phyloP scores from a whole-genome alignment of 2,113 vertebrate genomes.

The Perca schrenkii region DNA sequence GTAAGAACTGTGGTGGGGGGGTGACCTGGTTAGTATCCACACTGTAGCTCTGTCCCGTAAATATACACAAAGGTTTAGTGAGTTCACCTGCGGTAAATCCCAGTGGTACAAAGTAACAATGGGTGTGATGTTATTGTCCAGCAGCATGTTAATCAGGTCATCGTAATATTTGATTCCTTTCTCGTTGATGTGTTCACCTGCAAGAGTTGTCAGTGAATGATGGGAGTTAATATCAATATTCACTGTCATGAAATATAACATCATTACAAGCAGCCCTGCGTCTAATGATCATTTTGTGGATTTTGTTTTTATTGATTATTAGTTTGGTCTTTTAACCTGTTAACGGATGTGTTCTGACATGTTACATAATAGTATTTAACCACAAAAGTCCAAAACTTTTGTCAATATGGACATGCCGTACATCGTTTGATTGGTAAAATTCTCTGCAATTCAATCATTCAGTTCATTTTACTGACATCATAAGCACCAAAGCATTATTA shows the following conservation, averaged over 20 bases:
- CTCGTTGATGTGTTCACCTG: conserved; percentile 89
- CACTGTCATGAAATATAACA: neutral
- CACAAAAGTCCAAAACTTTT: too few species aligned
- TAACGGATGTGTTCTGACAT: too few species aligned
- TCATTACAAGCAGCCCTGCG: neutral
- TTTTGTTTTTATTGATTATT: neutral
- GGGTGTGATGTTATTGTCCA: conserved; percentile 89
- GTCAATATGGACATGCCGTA: too few species aligned
- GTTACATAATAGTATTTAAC: too few species aligned
- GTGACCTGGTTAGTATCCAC: rapidly evolving
- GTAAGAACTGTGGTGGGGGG: conserved; percentile 79
- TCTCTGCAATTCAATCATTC: too few species aligned
- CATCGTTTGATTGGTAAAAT: too few species aligned
- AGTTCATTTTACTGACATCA: too few species aligned
- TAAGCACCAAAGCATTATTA: too few species aligned
- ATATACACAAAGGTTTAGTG: too few species aligned
- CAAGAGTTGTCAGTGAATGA: conserved; percentile 2
- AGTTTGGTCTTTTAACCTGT: neutral
- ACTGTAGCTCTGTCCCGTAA: rapidly evolving
- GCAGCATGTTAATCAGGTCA: conserved; percentile 87
- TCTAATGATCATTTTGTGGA: neutral
- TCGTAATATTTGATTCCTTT: conserved; percentile 90
- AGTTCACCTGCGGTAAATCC: conserved; percentile 91
- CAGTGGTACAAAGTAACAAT: conserved; percentile 92
- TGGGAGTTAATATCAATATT: neutral